phyloP scores from a whole-genome alignment of 1,140 invertebrate species.

The Drosophila ananassae region DNA sequence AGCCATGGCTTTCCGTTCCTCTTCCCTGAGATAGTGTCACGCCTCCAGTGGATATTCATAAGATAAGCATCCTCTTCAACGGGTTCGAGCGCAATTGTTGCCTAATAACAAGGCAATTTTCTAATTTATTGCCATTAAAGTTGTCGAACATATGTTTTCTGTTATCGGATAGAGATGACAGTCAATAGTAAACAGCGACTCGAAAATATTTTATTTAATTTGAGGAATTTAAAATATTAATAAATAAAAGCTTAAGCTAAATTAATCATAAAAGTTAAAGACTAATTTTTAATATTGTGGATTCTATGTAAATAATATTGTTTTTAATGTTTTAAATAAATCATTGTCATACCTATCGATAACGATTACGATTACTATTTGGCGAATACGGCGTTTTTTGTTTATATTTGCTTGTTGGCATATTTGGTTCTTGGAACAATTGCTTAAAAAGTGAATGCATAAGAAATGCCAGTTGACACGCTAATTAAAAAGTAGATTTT shows the following conservation, averaged over 20 bases:
- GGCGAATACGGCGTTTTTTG: conserved; percentile 47
- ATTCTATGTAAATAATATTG: background rate
- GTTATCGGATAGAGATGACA: conserved; percentile 14
- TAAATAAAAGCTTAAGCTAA: background rate
- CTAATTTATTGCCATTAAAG: conserved; percentile 15
- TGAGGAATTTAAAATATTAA: background rate
- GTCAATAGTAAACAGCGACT: background rate
- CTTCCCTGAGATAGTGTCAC: conserved; percentile 14
- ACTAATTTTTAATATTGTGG: background rate
- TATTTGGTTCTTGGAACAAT: conserved; percentile 31
- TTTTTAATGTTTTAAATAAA: background rate
- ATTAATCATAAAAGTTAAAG: background rate
- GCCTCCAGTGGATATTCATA: conserved; percentile 27
- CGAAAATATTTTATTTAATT: too few species aligned
- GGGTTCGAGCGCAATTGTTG: conserved; percentile 6
- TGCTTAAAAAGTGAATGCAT: conserved; percentile 2
- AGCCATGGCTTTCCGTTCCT: conserved; percentile 85
- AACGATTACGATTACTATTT: background rate
- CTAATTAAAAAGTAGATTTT: conserved; percentile 18
- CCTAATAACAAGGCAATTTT: conserved; percentile 23
- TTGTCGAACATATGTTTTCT: conserved; percentile 31
- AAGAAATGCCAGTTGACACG: conserved; percentile 54
- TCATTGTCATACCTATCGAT: conserved; percentile 2
- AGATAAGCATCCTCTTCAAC: conserved; percentile 24
- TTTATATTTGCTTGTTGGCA: conserved; percentile 57